Conservation (phyloP, 2,797 vertebrate genomes). For the Neomorphus geoffroyi region DNA sequence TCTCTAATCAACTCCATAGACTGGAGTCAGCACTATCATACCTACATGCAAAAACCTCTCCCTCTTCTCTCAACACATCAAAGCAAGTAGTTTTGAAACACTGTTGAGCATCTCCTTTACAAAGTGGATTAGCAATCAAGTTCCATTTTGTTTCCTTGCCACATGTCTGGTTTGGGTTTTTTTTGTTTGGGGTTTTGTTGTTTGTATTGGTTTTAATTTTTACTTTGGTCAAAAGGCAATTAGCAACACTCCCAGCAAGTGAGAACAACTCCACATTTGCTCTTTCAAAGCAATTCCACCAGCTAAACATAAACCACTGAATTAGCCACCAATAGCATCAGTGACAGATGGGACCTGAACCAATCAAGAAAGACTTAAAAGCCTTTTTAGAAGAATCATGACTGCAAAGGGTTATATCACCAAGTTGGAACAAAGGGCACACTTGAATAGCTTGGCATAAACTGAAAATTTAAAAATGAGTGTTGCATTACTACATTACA, state of each 20-base stretch:
- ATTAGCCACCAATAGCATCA: background rate
- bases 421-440: background rate
- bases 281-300: background rate
- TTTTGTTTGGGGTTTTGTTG: background rate
- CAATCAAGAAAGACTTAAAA: background rate
- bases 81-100: background rate
- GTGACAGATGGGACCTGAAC: background rate
- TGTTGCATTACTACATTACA: background rate
- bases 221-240: background rate
- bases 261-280: no score
- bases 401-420: background rate
- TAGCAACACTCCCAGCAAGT: background rate
- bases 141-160: background rate
- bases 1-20: background rate
- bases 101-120: background rate
- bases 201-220: background rate
- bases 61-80: background rate
- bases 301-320: fast-evolving
- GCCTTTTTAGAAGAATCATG: background rate
- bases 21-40: background rate
- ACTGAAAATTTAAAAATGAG: background rate
- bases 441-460: background rate
- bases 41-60: no score
- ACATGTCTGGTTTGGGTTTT: no score
- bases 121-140: fast-evolving